Evolutionary conservation across 2,888 invertebrate species (phyloP).

Genomic region (Merodon equestris): DNA sequence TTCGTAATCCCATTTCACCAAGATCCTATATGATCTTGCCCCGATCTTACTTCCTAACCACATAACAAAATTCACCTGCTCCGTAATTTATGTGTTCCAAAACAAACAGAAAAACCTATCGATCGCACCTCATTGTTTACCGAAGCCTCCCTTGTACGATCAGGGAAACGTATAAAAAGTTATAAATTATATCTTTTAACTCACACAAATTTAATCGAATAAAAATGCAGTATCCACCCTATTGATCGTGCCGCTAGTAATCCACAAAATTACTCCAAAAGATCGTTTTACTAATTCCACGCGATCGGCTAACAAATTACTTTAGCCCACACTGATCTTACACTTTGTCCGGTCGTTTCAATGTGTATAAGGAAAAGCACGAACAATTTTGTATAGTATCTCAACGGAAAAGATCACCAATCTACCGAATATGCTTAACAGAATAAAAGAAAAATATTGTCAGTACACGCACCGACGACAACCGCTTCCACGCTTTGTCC

Average conservation of each 20-base stretch:
- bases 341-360: conserved; percentile 28
- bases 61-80: conserved; percentile 17
- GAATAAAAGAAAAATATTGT: background rate
- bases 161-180: conserved; percentile 21
- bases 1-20: conserved; percentile 49
- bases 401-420: conserved; percentile 35
- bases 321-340: conserved; percentile 41
- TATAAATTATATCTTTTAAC: too few species aligned
- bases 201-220: conserved; percentile 50
- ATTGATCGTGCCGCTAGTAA: conserved; percentile 53
- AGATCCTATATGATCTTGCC: conserved; percentile 29
- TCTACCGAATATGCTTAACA: conserved; percentile 13
- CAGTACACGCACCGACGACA: conserved; percentile 52
- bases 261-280: conserved; percentile 57
- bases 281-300: conserved; percentile 49
- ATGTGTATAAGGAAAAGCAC: conserved; percentile 8
- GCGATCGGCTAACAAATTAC: conserved; percentile 50
- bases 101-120: conserved; percentile 52
- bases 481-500: conserved; percentile 67
- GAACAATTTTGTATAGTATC: conserved; percentile 12
- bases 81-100: conserved; percentile 41
- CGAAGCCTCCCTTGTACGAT: conserved; percentile 29
- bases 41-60: background rate
- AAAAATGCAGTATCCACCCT: conserved; percentile 58
- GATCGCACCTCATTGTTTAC: conserved; percentile 55